These are phyloP conservation scores for Andrena bicolor DNA, from an alignment of 2,888 invertebrate genomes.

Conservation along the genomic window DNA sequence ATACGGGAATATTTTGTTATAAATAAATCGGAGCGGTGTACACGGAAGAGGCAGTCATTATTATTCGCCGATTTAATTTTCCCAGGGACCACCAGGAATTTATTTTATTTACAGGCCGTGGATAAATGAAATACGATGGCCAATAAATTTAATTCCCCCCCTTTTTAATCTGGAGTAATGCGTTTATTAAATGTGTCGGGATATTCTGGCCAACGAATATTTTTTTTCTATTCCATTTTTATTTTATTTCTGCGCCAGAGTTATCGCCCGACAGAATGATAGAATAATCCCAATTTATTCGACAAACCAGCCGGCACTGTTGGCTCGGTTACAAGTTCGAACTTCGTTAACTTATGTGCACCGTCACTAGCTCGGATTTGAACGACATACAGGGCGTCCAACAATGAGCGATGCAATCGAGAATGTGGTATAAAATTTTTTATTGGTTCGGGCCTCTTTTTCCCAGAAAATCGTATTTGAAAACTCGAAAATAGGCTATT, in stretches of 20 bases:
- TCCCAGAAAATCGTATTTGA: no score
- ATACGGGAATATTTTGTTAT: background rate
- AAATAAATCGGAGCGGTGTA: no score
- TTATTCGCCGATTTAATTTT: constrained; percentile 23
- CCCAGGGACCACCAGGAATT: background rate
- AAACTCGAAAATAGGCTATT: no score
- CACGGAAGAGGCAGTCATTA: constrained; percentile 1
- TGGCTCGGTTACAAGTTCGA: constrained; percentile 56
- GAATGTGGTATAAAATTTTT: background rate
- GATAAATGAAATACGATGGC: constrained; percentile 11
- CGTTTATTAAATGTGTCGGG: constrained; percentile 31
- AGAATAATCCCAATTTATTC: constrained; percentile 59
- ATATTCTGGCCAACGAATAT: background rate
- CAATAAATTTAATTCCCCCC: constrained; percentile 21
- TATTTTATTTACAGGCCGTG: constrained; percentile 24
- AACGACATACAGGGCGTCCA: background rate
- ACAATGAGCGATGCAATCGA: background rate
- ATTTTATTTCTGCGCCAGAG: constrained; percentile 6
- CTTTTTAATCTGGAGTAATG: constrained; percentile 22
- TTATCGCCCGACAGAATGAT: constrained; percentile 49
- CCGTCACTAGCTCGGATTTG: constrained; percentile 19
- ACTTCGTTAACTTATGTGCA: constrained; percentile 58
- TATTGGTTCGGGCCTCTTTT: no score
- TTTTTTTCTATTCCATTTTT: background rate
- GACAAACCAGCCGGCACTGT: constrained; percentile 48